Percentiles rank a stretch among this genome's conserved stretches.
phyloP scores from a whole-genome alignment of 2,888 invertebrate species.

The Eudemis profundana region DNA sequence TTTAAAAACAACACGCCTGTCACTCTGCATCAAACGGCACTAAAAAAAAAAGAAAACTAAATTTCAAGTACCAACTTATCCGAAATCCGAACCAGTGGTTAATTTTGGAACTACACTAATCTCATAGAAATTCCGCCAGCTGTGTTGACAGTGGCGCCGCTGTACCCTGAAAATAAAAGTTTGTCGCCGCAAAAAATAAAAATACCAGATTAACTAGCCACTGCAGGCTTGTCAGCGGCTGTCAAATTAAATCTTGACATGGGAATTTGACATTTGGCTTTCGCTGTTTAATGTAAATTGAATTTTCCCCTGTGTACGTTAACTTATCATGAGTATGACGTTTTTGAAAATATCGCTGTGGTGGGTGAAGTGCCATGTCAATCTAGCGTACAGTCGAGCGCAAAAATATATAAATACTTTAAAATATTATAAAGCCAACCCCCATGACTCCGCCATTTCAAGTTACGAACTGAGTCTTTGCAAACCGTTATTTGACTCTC shows the following conservation, averaged over 20 bases:
- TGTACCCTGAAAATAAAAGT: constrained; percentile 37
- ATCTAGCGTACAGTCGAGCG: too few species aligned
- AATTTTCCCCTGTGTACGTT: neutral
- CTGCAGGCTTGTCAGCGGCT: constrained; percentile 53
- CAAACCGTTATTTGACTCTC: too few species aligned
- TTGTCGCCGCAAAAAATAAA: constrained; percentile 54
- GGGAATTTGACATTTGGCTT: constrained; percentile 28
- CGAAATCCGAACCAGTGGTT: neutral
- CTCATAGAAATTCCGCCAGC: neutral
- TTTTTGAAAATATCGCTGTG: neutral
- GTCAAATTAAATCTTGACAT: constrained; percentile 57
- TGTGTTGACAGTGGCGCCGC: constrained; percentile 4
- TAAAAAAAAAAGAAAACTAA: constrained; percentile 21
- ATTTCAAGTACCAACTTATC: constrained; percentile 14
- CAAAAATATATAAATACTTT: too few species aligned
- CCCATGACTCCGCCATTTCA: too few species aligned
- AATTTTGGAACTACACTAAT: constrained; percentile 24
- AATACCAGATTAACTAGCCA: constrained; percentile 53
- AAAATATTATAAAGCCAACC: too few species aligned
- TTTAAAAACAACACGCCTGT: constrained; percentile 37
- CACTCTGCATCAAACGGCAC: constrained; percentile 27
- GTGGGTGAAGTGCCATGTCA: neutral
- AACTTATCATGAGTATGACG: constrained; percentile 2
- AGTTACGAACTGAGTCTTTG: too few species aligned
- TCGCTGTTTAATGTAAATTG: constrained; percentile 19